Base-by-base conservation (phyloP, 1,140 invertebrate species). In the Procambarus virginalis region DNA sequence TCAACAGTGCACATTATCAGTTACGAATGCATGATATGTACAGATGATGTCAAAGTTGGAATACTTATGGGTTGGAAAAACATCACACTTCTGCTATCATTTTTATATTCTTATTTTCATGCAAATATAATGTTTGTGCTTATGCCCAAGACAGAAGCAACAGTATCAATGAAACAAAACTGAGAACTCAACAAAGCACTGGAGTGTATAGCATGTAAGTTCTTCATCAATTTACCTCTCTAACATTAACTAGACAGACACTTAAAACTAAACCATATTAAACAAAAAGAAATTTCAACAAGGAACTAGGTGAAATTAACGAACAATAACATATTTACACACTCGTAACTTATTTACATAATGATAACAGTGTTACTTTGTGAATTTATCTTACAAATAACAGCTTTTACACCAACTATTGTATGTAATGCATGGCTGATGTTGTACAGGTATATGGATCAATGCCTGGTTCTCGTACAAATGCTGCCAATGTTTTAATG, bases 181-280 rank as follows among this genome's bases (percentile, higher is more conserved):
- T 58, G 51, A 8, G 22, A 58, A 81, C n/a, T 81, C 20, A 5
- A 58, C 51, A 20, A 81, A 55, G 51, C 79, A 81, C 79, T 45
- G 55, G 22, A 81, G 46, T 81, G 79, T 81, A 81, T 81, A 81
- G 51, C 51, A 58, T 22, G 79, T 81, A 81, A 81, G 79, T 51
- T 81, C 51, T 81, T 81, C 51, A 34, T 51, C 49, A 51, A 4
- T 58, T 12, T 58, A 17, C 6, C 77, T 34, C 76, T 78, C n/a
- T 34, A 78, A 48, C 46, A 22, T 78, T 6, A 9, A 20, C 46
- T 78, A 49, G n/a, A 78, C 49, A 49, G n/a, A 55, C 49, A 49
- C 76, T 49, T 17, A 49, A 48, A 78, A 49, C 76, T 78, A 10
- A 34, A 73, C n/a, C 68, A 73, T 20, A 73, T 2, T 34, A 20